A percentile compares a stretch with the other conserved stretches of the same genome.
phyloP scores from a whole-genome alignment of 2,888 invertebrate species.

The Cepaea hortensis region DNA sequence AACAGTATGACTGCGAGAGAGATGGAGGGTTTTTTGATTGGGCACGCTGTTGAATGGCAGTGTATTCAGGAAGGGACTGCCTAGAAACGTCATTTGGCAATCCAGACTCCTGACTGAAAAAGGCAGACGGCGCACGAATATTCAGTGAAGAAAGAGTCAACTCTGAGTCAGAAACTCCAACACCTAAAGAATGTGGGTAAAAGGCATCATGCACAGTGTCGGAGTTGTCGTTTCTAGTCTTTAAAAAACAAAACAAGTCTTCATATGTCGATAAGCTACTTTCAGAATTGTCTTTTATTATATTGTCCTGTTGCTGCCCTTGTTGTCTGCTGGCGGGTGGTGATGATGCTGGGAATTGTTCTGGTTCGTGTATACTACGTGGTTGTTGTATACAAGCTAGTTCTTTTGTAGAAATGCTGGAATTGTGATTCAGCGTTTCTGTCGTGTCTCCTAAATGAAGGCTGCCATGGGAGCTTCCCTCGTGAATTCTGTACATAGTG shows the following conservation, averaged over 20 bases:
- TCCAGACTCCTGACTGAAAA: background rate
- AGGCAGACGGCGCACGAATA: background rate
- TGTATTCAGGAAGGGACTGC: background rate
- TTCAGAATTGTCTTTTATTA: background rate
- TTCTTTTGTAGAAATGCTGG: background rate
- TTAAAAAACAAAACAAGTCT: no score
- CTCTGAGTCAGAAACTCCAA: background rate
- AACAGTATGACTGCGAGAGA: background rate
- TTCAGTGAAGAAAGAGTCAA: background rate
- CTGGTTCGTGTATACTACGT: background rate
- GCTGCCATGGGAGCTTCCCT: conserved; percentile 31
- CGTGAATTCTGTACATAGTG: background rate
- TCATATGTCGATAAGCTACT: background rate
- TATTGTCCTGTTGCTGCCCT: background rate
- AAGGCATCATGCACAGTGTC: background rate
- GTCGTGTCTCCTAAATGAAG: conserved; percentile 10
- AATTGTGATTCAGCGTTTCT: conserved; percentile 6
- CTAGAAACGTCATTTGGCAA: background rate
- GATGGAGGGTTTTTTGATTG: background rate
- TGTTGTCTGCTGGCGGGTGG: background rate
- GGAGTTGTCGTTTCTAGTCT: background rate
- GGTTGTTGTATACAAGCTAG: background rate
- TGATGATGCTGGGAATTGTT: background rate
- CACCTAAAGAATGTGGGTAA: background rate
- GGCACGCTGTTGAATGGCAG: background rate